Evolutionary conservation across 1,140 invertebrate genomes (phyloP), one percentile per base, ranked within the genome.

Genomic region (Coptotermes formosanus): DNA sequence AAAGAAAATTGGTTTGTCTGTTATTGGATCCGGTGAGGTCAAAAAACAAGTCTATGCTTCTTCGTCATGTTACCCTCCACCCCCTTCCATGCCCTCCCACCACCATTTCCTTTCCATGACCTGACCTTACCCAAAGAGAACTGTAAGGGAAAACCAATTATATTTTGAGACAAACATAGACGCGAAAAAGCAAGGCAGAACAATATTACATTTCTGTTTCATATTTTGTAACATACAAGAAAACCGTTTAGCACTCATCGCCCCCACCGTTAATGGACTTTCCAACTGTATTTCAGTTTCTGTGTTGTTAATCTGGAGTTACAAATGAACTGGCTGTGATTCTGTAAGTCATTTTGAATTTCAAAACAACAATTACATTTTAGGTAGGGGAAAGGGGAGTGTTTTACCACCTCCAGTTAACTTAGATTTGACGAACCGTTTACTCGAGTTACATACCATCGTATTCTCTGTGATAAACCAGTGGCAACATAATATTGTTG

Each of bases 1-100:
- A 75, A 75, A 75, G 64, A 75, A 75, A 75, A 75, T 75, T 75
- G 64, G 64, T 75, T 75, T 75, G 64, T 75, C 64, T 75, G 25
- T 75, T 75, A 75, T 75, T 75, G 64, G 64, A 75, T 75, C 64
- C 30, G 25, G 64, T 75, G n/a, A 75, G 64, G 25, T 75, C 64
- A 75, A 75, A 75, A 48, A 75, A 75, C n/a, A 25, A n/a, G 64
- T 75, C 64, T 75, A 75, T 75, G 64, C 14, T 75, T 75, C 64
- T 75, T 75, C 64, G 25, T 75, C 64, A n/a, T 38, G 38, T 4
- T 38, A 38, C 38, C 38, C 38, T 38, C n/a, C 25, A n/a, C 64
- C 64, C 64, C 64, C 25, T 30, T 21, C 59, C 64, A 9, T 25
- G 9, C 25, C 25, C 25, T 2, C 0, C n/a, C 64, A 2, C 64